Evolutionary conservation across 2,888 invertebrate species (phyloP).

Genomic region (Hedychridium roseum): DNA sequence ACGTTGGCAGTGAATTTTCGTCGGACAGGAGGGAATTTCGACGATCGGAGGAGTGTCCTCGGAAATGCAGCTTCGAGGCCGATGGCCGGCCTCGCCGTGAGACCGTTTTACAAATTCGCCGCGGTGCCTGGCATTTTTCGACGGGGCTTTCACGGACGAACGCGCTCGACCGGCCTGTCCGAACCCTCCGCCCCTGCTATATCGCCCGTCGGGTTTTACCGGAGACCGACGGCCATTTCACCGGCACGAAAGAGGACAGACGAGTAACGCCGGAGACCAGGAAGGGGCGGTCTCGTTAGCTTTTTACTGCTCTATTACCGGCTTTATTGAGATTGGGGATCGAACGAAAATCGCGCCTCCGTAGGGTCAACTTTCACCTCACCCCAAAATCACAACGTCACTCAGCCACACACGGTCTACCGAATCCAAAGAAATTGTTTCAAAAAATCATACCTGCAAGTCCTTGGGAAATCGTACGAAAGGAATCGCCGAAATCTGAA

Average conservation of each 20-base stretch:
- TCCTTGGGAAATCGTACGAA: not conserved
- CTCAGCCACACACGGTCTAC: too few relatives aligned
- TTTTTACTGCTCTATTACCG: constrained; percentile 39
- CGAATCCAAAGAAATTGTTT: too few relatives aligned
- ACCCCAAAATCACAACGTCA: too few relatives aligned
- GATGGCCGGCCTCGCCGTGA: constrained; percentile 8
- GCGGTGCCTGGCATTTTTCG: constrained; percentile 23
- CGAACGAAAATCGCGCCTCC: constrained; percentile 36
- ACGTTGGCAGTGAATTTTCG: too few relatives aligned
- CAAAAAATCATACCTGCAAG: not conserved
- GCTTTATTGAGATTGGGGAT: constrained; percentile 45
- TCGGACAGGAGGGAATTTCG: not conserved
- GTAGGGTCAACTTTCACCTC: too few relatives aligned
- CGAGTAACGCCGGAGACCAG: constrained; percentile 6
- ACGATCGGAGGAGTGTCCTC: not conserved
- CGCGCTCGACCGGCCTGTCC: too few relatives aligned
- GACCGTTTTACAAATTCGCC: constrained; percentile 27
- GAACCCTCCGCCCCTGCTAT: too few relatives aligned
- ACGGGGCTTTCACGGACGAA: constrained; percentile 22
- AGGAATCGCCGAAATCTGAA: not conserved
- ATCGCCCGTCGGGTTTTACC: not conserved
- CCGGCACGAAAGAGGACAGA: constrained; percentile 7
- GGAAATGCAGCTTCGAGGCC: constrained; percentile 11
- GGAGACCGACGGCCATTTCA: constrained; percentile 5
- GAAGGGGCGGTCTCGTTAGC: constrained; percentile 23